Evolutionary conservation across 2,797 vertebrate species (phyloP), one percentile per base, ranked within the genome.

Genomic region (Karalla daura): DNA sequence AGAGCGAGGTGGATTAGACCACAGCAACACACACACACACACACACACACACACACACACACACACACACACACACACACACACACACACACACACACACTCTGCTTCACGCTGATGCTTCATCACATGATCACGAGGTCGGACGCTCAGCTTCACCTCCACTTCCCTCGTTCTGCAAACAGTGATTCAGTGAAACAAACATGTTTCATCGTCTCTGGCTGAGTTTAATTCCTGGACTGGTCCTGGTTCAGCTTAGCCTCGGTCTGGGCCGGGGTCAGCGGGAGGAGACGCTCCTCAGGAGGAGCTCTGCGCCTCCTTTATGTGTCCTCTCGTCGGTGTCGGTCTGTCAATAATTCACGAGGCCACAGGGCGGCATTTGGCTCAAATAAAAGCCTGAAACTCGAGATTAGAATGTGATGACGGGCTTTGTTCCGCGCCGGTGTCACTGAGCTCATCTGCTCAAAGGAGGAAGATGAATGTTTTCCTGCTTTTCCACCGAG

Each of bases 1-100:
- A 99, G 88, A 95, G 90, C 0, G 96, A 96, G 91, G 95, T 97
- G 81, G 95, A 96, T 95, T 99, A 96, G 91, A 77, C n/a, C 0
- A 23, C 46, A 59, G 51, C 46, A 49, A 17, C 64, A 71, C 70
- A 63, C 73, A 74, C 70, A 70, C 30, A 71, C 81, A 80, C 62
- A 55, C 74, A 71, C 62, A 70, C n/a, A n/a, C n/a, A n/a, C n/a
- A n/a, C n/a, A n/a, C n/a, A n/a, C n/a, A n/a, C n/a, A n/a, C n/a
- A n/a, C n/a, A n/a, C n/a, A n/a, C n/a, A n/a, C n/a, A n/a, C n/a
- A n/a, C n/a, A n/a, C n/a, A n/a, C n/a, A n/a, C n/a, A n/a, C n/a
- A n/a, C n/a, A n/a, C n/a, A n/a, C n/a, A n/a, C n/a, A n/a, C n/a
- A n/a, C n/a, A n/a, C n/a, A n/a, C n/a, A n/a, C n/a, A n/a, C n/a